Conservation (phyloP, 1,140 invertebrate species). For the Neodiprion fabricii region DNA sequence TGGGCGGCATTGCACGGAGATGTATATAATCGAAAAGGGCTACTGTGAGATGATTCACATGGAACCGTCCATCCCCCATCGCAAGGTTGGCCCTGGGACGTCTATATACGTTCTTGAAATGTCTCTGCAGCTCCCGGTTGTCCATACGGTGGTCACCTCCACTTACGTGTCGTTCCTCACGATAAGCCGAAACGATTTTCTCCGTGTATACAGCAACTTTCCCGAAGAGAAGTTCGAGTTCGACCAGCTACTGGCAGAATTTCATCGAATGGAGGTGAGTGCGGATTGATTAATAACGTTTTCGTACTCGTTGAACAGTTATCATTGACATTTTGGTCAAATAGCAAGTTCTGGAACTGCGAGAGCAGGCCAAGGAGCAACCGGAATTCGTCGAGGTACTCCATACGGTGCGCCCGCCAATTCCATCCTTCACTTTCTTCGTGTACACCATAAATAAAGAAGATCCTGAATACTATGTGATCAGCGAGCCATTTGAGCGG, state of each 20-base stretch:
- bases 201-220: not conserved
- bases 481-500: not conserved
- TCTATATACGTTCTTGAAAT: not conserved
- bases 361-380: not conserved
- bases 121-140: not conserved
- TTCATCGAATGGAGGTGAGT: slow-evolving; percentile 1
- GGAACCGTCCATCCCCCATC: not conserved
- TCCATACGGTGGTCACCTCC: not conserved
- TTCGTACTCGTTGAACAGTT: not conserved
- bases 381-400: not conserved
- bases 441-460: not conserved
- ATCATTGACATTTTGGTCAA: not conserved
- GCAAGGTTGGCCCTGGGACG: not conserved
- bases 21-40: slow-evolving; percentile 58
- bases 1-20: slow-evolving; percentile 56
- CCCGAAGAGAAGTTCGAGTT: not conserved
- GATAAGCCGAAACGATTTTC: not conserved
- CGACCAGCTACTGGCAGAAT: not conserved
- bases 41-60: slow-evolving; percentile 53
- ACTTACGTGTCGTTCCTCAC: slow-evolving; percentile 4
- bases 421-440: not conserved
- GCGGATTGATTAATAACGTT: not conserved
- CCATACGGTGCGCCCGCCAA: not conserved
- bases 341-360: not conserved
- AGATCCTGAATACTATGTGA: slow-evolving; percentile 5